A percentile compares a stretch with the other conserved stretches of the same genome.
These are phyloP conservation scores for Pyralis farinalis DNA, from an alignment of 2,888 invertebrate genomes.

Conservation along the genomic window DNA sequence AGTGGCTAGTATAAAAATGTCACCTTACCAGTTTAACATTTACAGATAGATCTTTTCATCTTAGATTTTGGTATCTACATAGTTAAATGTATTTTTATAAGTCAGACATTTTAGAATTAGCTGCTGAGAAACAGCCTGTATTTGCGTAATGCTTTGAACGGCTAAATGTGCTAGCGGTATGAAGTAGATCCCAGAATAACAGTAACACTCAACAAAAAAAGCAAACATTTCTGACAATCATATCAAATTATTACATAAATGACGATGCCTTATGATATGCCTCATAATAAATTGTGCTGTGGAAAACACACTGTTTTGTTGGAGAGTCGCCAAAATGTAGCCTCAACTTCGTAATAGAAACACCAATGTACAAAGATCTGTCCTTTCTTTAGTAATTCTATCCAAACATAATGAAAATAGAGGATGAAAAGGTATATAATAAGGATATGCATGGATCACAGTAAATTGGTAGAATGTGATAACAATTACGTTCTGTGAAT, in stretches of 20 bases:
- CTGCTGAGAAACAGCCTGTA: too few relatives aligned
- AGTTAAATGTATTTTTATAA: too few relatives aligned
- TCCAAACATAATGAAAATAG: too few relatives aligned
- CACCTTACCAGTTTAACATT: too few relatives aligned
- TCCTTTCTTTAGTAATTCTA: neutral
- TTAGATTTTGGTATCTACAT: too few relatives aligned
- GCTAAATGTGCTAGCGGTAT: too few relatives aligned
- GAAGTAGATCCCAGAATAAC: neutral
- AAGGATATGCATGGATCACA: neutral
- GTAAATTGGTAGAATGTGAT: neutral
- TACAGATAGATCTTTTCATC: too few relatives aligned
- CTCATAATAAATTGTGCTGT: slow-evolving; percentile 39
- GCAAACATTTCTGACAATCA: slow-evolving; percentile 13
- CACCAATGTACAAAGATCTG: neutral
- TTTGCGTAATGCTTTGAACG: too few relatives aligned
- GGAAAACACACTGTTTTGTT: slow-evolving; percentile 38
- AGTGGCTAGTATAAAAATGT: too few relatives aligned
- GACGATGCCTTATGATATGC: slow-evolving; percentile 35
- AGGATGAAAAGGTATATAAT: neutral
- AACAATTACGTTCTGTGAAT: slow-evolving; percentile 2
- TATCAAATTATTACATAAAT: slow-evolving; percentile 32
- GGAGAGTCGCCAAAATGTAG: slow-evolving; percentile 35
- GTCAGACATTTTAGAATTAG: too few relatives aligned
- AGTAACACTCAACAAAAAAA: neutral
- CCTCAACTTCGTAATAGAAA: slow-evolving; percentile 20